These are phyloP conservation scores for Shinisaurus crocodilurus DNA, from an alignment of 2,113 vertebrate genomes.

Conservation along the genomic window DNA sequence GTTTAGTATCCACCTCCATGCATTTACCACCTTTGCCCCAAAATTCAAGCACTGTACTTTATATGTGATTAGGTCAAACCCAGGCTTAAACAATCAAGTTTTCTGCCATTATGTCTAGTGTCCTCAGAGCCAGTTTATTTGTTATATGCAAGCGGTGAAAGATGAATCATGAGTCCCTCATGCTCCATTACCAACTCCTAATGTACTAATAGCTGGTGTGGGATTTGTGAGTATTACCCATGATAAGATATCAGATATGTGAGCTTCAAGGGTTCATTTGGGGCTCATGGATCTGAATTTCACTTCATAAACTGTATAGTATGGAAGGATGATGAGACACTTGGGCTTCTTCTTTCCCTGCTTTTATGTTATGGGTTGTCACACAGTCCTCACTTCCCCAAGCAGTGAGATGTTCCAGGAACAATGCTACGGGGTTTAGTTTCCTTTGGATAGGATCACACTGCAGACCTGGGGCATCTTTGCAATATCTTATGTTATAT, in stretches of 20 bases:
- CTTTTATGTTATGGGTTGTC: background rate
- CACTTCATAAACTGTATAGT: background rate
- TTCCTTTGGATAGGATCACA: background rate
- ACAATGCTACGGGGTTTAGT: background rate
- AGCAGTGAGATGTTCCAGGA: background rate
- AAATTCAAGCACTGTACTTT: background rate
- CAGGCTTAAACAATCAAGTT: background rate
- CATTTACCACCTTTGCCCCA: background rate
- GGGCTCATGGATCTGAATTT: background rate
- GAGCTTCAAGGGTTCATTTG: background rate
- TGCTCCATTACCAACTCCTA: background rate
- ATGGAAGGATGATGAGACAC: background rate
- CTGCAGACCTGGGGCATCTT: background rate
- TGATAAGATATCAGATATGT: background rate
- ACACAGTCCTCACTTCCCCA: background rate
- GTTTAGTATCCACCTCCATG: too few species aligned
- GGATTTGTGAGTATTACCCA: background rate
- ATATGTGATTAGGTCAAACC: background rate
- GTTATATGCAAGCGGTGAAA: background rate
- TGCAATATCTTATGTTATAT: background rate
- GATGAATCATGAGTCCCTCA: background rate
- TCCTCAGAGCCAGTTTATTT: background rate
- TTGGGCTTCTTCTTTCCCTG: background rate
- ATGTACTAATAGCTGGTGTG: background rate
- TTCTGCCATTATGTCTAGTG: background rate